phyloP scores from a whole-genome alignment of 2,888 invertebrate genomes.

The Pseudococcus jackbeardsleyi region DNA sequence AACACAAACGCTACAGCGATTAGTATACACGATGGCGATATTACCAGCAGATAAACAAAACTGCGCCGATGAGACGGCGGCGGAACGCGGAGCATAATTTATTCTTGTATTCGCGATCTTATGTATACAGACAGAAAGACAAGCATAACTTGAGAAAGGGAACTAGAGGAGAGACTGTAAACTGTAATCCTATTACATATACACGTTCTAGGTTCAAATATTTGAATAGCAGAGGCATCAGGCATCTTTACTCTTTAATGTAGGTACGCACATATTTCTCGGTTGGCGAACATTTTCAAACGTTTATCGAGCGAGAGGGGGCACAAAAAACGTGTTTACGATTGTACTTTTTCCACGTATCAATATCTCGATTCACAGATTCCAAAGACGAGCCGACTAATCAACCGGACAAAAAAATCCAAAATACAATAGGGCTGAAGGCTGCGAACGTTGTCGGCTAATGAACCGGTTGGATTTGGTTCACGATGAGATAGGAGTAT shows the following conservation, averaged over 20 bases:
- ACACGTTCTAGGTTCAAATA: not conserved
- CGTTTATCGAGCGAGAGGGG: not conserved
- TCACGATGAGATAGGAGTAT: not conserved
- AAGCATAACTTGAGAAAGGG: not conserved
- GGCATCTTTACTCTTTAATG: not conserved
- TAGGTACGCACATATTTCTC: not conserved
- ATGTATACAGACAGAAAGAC: conserved; percentile 17
- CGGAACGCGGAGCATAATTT: not conserved
- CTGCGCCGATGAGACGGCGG: not conserved
- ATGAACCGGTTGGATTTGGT: conserved; percentile 29
- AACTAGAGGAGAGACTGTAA: not conserved
- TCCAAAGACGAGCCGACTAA: not conserved
- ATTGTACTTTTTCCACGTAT: not conserved
- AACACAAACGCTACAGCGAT: not conserved
- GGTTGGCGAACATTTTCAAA: conserved; percentile 15
- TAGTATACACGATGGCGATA: not conserved
- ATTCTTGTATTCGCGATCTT: conserved; percentile 5
- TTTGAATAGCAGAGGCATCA: conserved; percentile 16
- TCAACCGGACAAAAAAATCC: not conserved
- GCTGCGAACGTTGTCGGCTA: not conserved
- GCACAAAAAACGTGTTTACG: conserved; percentile 13
- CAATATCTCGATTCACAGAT: conserved; percentile 7
- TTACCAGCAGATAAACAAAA: conserved; percentile 8
- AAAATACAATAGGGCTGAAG: conserved; percentile 34
- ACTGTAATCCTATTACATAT: conserved; percentile 1